Evolutionary conservation across 2,113 vertebrate species (phyloP).

Genomic region (Typhlomys cinereus): DNA sequence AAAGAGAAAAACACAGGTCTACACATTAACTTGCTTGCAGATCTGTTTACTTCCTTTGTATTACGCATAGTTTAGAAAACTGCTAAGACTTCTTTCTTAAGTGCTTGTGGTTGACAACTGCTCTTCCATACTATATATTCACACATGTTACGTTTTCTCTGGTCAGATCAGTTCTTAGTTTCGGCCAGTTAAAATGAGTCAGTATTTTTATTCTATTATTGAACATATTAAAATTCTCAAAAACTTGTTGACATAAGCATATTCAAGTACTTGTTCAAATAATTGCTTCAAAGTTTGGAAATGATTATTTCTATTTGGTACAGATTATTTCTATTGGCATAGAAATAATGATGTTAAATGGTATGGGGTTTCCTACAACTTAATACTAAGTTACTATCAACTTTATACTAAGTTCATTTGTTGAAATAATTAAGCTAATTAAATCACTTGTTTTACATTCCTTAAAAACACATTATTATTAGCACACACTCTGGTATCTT

Average conservation of each 20-base stretch:
- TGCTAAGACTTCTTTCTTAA: background rate
- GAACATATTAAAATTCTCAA: slow-evolving; percentile 31
- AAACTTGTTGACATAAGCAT: background rate
- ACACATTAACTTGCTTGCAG: background rate
- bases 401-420: background rate
- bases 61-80: background rate
- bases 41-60: background rate
- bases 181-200: background rate
- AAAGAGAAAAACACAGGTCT: slow-evolving; percentile 34
- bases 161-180: background rate
- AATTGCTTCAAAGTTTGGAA: slow-evolving; percentile 7
- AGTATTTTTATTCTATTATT: background rate
- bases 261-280: background rate
- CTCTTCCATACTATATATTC: background rate
- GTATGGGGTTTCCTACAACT: background rate
- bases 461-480: background rate
- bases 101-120: background rate
- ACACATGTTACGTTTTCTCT: background rate
- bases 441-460: background rate
- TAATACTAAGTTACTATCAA: background rate
- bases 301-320: no score
- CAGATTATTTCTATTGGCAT: no score
- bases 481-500: background rate
- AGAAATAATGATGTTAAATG: background rate
- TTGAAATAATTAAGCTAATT: background rate